A percentile compares a stretch with the other conserved stretches of the same genome.
These are phyloP conservation scores for Drosophila sturtevanti DNA, from an alignment of 1,140 invertebrate species.

Conservation along the genomic window DNA sequence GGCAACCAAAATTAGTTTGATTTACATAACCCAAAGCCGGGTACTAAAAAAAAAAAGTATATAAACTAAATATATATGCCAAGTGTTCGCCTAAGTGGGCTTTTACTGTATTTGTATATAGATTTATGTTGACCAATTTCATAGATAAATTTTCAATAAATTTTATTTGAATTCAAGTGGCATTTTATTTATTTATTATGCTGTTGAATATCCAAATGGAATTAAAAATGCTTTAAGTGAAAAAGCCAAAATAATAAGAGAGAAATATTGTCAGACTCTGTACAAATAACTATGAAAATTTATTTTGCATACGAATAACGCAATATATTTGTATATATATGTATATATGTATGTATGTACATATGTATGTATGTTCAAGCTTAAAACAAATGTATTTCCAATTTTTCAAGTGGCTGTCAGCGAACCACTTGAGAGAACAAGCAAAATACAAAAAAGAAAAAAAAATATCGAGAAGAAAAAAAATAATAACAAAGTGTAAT, in stretches of 20 bases:
- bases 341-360: background rate
- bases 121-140: constrained; percentile 28
- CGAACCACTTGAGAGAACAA: constrained; percentile 40
- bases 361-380: background rate
- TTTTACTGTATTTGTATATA: background rate
- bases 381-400: constrained; percentile 40
- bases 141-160: constrained; percentile 52
- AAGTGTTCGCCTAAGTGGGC: background rate
- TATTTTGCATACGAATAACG: constrained; percentile 62
- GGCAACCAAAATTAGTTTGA: constrained; percentile 51
- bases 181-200: constrained; percentile 69
- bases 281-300: constrained; percentile 8
- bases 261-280: constrained; percentile 12
- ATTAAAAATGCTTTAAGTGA: constrained; percentile 47
- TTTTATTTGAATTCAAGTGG: constrained; percentile 44
- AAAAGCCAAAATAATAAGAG: constrained; percentile 26
- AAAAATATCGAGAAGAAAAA: constrained; percentile 43
- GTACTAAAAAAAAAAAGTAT: background rate
- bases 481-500: constrained; percentile 51
- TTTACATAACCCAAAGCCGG: constrained; percentile 27
- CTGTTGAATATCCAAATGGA: constrained; percentile 74
- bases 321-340: background rate
- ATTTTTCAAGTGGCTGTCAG: constrained; percentile 47
- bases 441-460: constrained; percentile 10
- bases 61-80: background rate